Evolutionary conservation across 2,797 vertebrate genomes (phyloP).

Genomic region (Brachyrhaphis roseni): DNA sequence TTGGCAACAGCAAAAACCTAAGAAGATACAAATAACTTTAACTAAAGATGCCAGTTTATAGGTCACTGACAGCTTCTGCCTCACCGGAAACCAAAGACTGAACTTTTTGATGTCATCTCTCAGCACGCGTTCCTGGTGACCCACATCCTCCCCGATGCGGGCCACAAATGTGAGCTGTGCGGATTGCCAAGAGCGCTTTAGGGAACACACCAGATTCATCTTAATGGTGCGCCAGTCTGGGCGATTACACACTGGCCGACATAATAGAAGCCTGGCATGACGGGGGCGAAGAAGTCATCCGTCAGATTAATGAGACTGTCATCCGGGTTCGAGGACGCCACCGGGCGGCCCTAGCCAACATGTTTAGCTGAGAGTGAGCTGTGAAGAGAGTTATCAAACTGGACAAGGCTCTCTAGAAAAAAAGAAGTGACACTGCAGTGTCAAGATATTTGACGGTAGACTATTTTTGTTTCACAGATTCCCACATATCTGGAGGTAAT

Average conservation of each 20-base stretch:
- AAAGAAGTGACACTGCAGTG: background rate
- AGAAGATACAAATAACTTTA: background rate
- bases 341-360: slow-evolving; percentile 26
- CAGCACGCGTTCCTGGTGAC: slow-evolving; percentile 32
- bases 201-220: slow-evolving; percentile 3
- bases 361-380: slow-evolving; percentile 30
- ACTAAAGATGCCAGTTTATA: background rate
- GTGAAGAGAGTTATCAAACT: slow-evolving; percentile 1
- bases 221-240: slow-evolving; percentile 30
- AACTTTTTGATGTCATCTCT: slow-evolving; percentile 23
- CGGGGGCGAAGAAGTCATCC: slow-evolving; percentile 39
- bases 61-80: slow-evolving; percentile 4
- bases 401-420: background rate
- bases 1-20: background rate
- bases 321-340: slow-evolving; percentile 10
- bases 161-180: slow-evolving; percentile 14
- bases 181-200: background rate
- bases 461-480: background rate
- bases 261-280: slow-evolving; percentile 18
- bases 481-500: background rate
- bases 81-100: slow-evolving; percentile 17
- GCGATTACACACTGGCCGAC: slow-evolving; percentile 41
- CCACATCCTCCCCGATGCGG: slow-evolving; percentile 40
- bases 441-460: background rate
- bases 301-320: slow-evolving; percentile 58